phyloP scores from a whole-genome alignment of 2,113 vertebrate genomes.

The Heteronetta atricapilla region DNA sequence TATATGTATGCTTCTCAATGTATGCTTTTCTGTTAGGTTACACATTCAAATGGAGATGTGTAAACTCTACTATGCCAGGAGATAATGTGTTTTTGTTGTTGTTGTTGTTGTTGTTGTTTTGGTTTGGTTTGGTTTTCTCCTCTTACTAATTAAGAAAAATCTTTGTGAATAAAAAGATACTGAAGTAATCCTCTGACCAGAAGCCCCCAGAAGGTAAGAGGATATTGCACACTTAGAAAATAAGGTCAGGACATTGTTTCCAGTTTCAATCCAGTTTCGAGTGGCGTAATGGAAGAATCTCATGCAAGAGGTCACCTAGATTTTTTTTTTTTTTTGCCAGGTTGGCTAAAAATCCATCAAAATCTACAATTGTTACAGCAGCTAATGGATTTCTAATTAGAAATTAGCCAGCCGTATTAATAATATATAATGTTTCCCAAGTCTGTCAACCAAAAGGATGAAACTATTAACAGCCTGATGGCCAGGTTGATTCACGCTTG shows the following conservation, averaged over 20 bases:
- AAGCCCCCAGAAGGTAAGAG: background rate
- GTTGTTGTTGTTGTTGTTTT: background rate
- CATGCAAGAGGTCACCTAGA: slow-evolving; percentile 40
- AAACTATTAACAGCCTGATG: background rate
- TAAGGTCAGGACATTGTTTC: background rate
- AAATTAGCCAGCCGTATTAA: slow-evolving; percentile 74
- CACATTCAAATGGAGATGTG: background rate
- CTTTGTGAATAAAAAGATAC: background rate
- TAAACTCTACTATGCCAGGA: background rate
- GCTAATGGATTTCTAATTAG: slow-evolving; percentile 77
- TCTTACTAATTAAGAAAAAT: background rate
- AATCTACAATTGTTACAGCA: slow-evolving; percentile 36
- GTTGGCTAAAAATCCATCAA: slow-evolving; percentile 70
- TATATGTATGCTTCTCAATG: background rate
- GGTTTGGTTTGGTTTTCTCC: background rate
- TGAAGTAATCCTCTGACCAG: rapidly evolving
- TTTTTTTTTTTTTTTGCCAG: slow-evolving; percentile 15
- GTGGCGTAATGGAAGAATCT: slow-evolving; percentile 12
- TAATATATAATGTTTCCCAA: slow-evolving; percentile 66
- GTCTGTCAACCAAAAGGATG: slow-evolving; percentile 27
- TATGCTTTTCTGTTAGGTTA: background rate
- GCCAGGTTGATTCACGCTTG: background rate
- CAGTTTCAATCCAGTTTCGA: background rate
- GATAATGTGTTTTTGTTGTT: background rate
- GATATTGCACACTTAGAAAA: background rate